These are phyloP conservation scores for Petrocephalus sullivani DNA, from an alignment of 2,797 vertebrate species.

Conservation along the genomic window DNA sequence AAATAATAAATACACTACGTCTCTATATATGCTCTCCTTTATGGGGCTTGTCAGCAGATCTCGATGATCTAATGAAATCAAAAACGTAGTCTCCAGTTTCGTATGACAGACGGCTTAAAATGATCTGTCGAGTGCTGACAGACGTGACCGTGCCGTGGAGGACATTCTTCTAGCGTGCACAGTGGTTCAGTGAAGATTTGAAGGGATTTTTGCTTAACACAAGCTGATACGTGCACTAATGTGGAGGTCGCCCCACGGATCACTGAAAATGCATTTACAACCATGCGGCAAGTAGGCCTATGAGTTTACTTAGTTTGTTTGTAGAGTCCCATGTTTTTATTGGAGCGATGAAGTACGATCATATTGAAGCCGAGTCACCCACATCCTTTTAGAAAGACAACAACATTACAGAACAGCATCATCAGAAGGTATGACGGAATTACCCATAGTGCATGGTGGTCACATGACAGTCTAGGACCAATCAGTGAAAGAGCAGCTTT, in stretches of 20 bases:
- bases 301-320: background rate
- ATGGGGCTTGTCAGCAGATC: background rate
- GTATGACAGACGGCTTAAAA: background rate
- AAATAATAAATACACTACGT: background rate
- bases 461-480: background rate
- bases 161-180: background rate
- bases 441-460: background rate
- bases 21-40: background rate
- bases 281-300: background rate
- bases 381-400: background rate
- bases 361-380: background rate
- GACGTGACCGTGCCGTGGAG: background rate
- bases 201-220: background rate
- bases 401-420: background rate
- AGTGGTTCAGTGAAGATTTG: background rate
- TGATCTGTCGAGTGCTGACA: background rate
- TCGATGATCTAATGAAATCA: conserved; percentile 9
- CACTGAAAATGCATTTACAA: background rate
- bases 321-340: background rate
- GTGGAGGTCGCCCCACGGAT: background rate
- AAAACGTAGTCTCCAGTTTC: background rate
- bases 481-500: background rate
- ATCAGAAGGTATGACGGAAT: background rate
- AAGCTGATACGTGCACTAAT: background rate
- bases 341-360: background rate